phyloP scores from a whole-genome alignment of 2,888 invertebrate genomes.

The Ochropleura plecta region DNA sequence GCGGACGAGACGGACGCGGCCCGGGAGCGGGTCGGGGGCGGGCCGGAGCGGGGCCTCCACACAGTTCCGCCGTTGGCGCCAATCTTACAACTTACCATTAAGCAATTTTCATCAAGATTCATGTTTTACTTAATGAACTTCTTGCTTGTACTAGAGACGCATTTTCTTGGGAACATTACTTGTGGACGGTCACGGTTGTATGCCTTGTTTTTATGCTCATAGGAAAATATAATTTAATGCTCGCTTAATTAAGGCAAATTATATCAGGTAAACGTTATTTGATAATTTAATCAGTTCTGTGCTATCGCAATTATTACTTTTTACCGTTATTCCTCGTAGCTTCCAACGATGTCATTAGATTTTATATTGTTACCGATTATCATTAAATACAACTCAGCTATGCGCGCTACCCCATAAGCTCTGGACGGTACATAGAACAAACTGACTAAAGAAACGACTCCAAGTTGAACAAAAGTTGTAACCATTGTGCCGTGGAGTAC shows the following conservation, averaged over 20 bases:
- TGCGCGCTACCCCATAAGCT: neutral
- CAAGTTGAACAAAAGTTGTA: neutral
- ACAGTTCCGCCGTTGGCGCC: conserved; percentile 73
- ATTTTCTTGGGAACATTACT: conserved; percentile 63
- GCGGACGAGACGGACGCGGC: conserved; percentile 60
- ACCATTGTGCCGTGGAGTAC: neutral
- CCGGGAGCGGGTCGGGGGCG: conserved; percentile 39
- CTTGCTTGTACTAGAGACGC: conserved; percentile 67
- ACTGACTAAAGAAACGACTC: neutral
- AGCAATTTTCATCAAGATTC: conserved; percentile 84
- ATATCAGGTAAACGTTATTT: conserved; percentile 28
- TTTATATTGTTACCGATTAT: conserved; percentile 32
- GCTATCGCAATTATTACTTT: conserved; percentile 16
- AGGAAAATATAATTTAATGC: conserved; percentile 35
- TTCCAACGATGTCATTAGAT: conserved; percentile 35
- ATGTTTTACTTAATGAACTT: conserved; percentile 80
- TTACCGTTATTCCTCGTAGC: conserved; percentile 11
- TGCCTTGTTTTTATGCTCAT: conserved; percentile 40
- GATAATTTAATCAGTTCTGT: conserved; percentile 17
- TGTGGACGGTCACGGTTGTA: conserved; percentile 37
- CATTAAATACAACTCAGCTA: conserved; percentile 14
- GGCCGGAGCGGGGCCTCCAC: conserved; percentile 25
- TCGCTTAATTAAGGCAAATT: conserved; percentile 34
- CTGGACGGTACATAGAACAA: conserved; percentile 7
- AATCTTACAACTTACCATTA: conserved; percentile 82